These are phyloP conservation scores for Samia ricini DNA, from an alignment of 1,140 invertebrate species.

Conservation along the genomic window DNA sequence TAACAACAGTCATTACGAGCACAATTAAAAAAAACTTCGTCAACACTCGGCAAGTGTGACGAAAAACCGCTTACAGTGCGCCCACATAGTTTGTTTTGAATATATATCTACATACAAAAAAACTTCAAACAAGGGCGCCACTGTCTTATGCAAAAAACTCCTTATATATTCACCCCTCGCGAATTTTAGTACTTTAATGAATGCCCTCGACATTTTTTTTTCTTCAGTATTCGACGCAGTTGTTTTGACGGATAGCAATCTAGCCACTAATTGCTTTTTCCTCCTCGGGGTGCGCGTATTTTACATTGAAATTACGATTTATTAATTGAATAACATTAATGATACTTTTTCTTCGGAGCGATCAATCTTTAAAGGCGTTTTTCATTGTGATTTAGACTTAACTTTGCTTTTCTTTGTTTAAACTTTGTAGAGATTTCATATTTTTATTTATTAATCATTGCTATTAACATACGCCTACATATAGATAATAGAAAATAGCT, in stretches of 20 bases:
- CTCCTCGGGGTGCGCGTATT: slow-evolving; percentile 68
- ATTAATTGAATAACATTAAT: slow-evolving; percentile 78
- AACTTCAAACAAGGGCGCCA: slow-evolving; percentile 60
- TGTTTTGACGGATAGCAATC: slow-evolving; percentile 77
- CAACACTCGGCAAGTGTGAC: slow-evolving; percentile 65
- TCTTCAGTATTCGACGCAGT: slow-evolving; percentile 63
- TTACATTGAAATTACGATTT: slow-evolving; percentile 74
- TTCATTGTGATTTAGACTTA: slow-evolving; percentile 68
- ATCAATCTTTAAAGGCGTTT: slow-evolving; percentile 76
- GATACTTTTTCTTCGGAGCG: slow-evolving; percentile 68
- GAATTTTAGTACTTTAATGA: slow-evolving; percentile 70
- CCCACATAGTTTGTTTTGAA: slow-evolving; percentile 69
- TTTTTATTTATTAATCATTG: neutral
- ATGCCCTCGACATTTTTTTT: slow-evolving; percentile 64
- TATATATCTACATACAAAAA: slow-evolving; percentile 56
- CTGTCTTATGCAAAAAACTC: slow-evolving; percentile 75
- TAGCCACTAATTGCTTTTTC: slow-evolving; percentile 78
- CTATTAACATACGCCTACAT: no score
- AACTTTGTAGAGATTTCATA: neutral
- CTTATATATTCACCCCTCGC: slow-evolving; percentile 76
- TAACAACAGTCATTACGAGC: slow-evolving; percentile 71
- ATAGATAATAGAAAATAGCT: no score
- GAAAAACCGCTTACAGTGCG: slow-evolving; percentile 70
- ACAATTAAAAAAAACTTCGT: slow-evolving; percentile 67
- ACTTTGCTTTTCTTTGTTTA: no score